Evolutionary conservation across 1,140 invertebrate species (phyloP), one percentile per base, ranked within the genome.

Genomic region (Brachionus plicatilis): DNA sequence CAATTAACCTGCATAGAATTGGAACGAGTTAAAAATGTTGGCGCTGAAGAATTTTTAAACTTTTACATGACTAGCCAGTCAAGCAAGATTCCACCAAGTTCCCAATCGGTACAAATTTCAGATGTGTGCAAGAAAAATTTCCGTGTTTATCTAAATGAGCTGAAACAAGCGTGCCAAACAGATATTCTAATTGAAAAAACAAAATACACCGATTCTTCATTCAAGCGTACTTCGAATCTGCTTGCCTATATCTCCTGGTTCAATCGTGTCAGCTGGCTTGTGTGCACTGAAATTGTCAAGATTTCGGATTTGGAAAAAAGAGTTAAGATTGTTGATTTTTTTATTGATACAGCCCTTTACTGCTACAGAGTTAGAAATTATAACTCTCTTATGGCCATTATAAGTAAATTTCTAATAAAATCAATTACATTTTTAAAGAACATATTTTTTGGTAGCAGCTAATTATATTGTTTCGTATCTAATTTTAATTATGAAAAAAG

Each of bases 171-270:
- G 0, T 82, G 53, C 12, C 4, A 68, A 60, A 20, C 29, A 9
- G 53, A 60, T 12, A 60, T 65, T 20, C 11, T 65, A 29, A 82
- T 82, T 41, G 1, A 45, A 20, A 60, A 47, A 65, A 27, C 41
- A 20, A 65, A 27, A 11, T 47, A 45, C 37, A 14, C 9, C 3
- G 43, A 80, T 11, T 14, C 29, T 56, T 65, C 17, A 24, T 33
- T 60, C 14, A 50, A 82, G 27, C 17, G 53, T n/a, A 82, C 53
- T 20, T 82, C 65, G 11, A 82, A 82, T 47, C 41, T 82, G 17
- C 33, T 45, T 27, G 79, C 79, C 11, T 82, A 60, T 14, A 82
- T 82, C 8, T 33, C 24, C 7, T 82, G 79, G 79, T 82, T 82
- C 11, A 82, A 82, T 24, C 50, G 79, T 4, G 12, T 60, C 20